A percentile compares a stretch with the other conserved stretches of the same genome.
Evolutionary conservation across 2,113 vertebrate genomes (phyloP).

Genomic region (Puma concolor): DNA sequence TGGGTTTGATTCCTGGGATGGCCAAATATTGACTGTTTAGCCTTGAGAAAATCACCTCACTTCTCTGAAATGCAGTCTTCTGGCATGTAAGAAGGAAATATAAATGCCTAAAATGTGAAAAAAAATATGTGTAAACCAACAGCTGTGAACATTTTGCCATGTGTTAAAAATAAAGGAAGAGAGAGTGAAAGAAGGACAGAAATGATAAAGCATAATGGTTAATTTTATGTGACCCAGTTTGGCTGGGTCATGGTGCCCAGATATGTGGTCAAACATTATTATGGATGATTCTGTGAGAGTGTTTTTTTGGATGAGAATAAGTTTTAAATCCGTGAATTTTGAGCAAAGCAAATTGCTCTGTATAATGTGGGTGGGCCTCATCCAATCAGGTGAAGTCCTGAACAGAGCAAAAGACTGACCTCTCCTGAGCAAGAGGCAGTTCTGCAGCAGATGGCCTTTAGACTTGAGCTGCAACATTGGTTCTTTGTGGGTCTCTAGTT

Average conservation of each 20-base stretch:
- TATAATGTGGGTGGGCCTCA: neutral
- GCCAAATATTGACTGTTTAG: neutral
- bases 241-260: neutral
- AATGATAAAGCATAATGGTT: neutral
- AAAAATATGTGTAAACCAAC: neutral
- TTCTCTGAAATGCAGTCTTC: neutral
- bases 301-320: neutral
- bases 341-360: neutral
- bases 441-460: neutral
- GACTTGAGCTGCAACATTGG: neutral
- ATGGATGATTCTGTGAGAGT: neutral
- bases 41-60: neutral
- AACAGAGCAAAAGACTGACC: neutral
- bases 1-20: neutral
- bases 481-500: neutral
- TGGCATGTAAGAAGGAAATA: neutral
- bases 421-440: neutral
- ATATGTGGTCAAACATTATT: neutral
- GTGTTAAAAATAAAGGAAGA: neutral
- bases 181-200: neutral
- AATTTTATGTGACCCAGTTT: neutral
- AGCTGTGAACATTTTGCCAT: neutral
- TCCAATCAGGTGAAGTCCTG: neutral
- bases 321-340: neutral
- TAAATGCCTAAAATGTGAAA: neutral